Evolutionary conservation across 2,888 invertebrate genomes (phyloP).

Genomic region (Calliopum simillimum): DNA sequence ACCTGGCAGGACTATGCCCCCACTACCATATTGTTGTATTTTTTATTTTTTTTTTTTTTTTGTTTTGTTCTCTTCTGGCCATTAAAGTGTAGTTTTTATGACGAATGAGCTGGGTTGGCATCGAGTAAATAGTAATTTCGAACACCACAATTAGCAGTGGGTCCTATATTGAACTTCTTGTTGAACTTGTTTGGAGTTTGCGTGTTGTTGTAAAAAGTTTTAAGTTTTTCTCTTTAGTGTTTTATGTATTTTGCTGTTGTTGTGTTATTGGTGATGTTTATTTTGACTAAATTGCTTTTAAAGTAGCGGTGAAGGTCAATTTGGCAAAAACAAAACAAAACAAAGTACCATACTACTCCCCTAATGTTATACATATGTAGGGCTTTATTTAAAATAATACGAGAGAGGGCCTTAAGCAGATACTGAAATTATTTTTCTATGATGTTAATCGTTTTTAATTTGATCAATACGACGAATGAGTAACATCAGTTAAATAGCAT

Average conservation of each 20-base stretch:
- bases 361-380: constrained; percentile 17
- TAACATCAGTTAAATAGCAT: too few species aligned
- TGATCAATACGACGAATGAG: too few species aligned
- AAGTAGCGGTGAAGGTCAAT: constrained; percentile 2
- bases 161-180: not conserved
- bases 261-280: constrained; percentile 12
- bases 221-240: not conserved
- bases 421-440: too few species aligned
- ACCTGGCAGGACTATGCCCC: too few species aligned
- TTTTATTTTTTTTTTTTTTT: too few species aligned
- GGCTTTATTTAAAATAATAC: not conserved
- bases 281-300: not conserved
- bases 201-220: not conserved
- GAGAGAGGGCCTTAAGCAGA: too few species aligned
- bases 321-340: not conserved
- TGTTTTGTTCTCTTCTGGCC: not conserved
- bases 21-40: not conserved
- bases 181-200: constrained; percentile 7
- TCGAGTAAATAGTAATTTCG: not conserved
- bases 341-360: not conserved
- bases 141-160: not conserved
- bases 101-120: not conserved
- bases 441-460: too few species aligned
- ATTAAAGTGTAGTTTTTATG: constrained; percentile 10
- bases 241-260: not conserved